A percentile compares a stretch with the other conserved stretches of the same genome.
Evolutionary conservation across 2,113 vertebrate genomes (phyloP).

Genomic region (Eubucco bourcierii): DNA sequence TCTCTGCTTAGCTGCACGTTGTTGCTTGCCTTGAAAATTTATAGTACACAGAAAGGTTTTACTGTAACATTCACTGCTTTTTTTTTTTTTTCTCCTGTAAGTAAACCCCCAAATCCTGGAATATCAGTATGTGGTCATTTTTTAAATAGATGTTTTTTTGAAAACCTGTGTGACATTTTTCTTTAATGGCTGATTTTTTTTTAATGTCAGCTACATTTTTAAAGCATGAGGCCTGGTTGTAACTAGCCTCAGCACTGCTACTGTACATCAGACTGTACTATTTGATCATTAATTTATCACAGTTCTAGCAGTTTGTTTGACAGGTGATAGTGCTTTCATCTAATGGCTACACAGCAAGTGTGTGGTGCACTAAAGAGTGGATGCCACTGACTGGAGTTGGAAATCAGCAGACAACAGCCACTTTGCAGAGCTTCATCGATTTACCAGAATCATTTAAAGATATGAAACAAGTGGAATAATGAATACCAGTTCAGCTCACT

Average conservation of each 20-base stretch:
- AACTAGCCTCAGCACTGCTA: conserved; percentile 83
- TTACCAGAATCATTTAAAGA: conserved; percentile 72
- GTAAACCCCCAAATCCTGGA: conserved; percentile 10
- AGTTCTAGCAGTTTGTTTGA: conserved; percentile 97
- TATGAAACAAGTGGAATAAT: conserved; percentile 66
- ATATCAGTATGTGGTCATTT: conserved; percentile 78
- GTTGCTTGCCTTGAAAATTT: conserved; percentile 28
- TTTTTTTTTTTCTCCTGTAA: background rate
- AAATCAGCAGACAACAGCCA: conserved; percentile 72
- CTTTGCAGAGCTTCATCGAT: conserved; percentile 75
- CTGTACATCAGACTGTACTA: conserved; percentile 83
- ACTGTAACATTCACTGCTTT: background rate
- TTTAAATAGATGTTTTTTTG: conserved; percentile 77
- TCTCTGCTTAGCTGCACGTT: conserved; percentile 3
- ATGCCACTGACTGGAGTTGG: conserved; percentile 65
- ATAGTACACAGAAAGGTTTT: background rate
- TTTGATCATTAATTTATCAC: conserved; percentile 99
- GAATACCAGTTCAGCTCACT: conserved; percentile 57
- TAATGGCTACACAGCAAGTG: conserved; percentile 83
- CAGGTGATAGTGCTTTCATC: conserved; percentile 92
- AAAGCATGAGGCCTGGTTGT: conserved; percentile 80
- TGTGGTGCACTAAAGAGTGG: conserved; percentile 69
- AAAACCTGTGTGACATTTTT: conserved; percentile 81
- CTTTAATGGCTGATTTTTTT: conserved; percentile 83
- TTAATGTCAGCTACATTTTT: conserved; percentile 86